Percentiles rank a stretch among this genome's conserved stretches.
phyloP scores from a whole-genome alignment of 2,888 invertebrate genomes.

The Apodemia zela region DNA sequence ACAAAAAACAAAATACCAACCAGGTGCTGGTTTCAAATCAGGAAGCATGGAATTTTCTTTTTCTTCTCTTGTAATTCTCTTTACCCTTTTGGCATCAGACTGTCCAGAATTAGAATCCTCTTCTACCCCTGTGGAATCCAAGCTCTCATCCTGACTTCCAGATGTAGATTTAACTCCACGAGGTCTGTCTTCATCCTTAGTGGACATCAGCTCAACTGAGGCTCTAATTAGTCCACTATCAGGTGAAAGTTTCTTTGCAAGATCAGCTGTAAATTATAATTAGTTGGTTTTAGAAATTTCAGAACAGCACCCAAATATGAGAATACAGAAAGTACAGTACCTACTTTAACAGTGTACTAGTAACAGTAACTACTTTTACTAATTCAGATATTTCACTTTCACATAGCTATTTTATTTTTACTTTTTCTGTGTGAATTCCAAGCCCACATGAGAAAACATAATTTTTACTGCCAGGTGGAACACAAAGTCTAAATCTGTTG shows the following conservation, averaged over 20 bases:
- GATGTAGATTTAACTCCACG: conserved; percentile 67
- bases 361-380: no score
- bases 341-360: no score
- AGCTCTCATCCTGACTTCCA: conserved; percentile 40
- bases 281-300: background rate
- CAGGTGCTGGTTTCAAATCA: conserved; percentile 86
- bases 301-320: background rate
- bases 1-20: conserved; percentile 36
- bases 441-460: no score
- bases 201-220: conserved; percentile 88
- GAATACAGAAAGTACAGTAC: background rate
- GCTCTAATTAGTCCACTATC: conserved; percentile 88
- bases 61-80: conserved; percentile 74
- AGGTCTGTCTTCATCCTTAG: conserved; percentile 85
- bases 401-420: no score
- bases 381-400: no score
- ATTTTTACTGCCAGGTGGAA: no score
- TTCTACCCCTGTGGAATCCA: conserved; percentile 28
- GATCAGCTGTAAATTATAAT: conserved; percentile 57
- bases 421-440: no score
- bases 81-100: conserved; percentile 60
- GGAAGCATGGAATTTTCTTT: conserved; percentile 89
- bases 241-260: conserved; percentile 84
- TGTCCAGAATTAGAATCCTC: conserved; percentile 57
- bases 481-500: no score